Evolutionary conservation across 1,140 invertebrate genomes (phyloP).

Genomic region (Hetaerina americana): DNA sequence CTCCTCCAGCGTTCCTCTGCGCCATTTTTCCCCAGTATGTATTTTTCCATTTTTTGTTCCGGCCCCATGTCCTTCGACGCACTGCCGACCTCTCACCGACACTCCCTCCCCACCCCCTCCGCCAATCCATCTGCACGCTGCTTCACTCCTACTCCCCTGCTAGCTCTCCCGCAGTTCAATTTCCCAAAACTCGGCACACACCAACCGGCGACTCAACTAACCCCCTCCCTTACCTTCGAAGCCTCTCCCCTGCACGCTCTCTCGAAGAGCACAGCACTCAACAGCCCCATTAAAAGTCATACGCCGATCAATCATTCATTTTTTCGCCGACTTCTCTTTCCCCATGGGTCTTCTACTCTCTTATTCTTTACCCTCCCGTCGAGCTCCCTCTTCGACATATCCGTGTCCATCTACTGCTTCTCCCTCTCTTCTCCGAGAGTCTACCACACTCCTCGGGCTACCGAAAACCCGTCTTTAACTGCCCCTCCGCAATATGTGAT

Average conservation of each 20-base stretch:
- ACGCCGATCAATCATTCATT: not conserved
- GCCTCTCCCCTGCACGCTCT: not conserved
- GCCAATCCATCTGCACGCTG: not conserved
- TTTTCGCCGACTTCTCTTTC: not conserved
- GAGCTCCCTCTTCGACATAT: not conserved
- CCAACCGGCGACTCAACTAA: not conserved
- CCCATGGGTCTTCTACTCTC: not conserved
- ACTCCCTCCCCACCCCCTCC: too few relatives aligned
- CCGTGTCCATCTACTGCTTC: not conserved
- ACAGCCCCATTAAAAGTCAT: not conserved
- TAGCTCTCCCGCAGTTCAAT: too few relatives aligned
- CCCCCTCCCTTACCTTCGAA: not conserved
- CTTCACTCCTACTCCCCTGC: not conserved
- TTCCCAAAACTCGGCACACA: too few relatives aligned
- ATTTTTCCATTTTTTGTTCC: too few relatives aligned
- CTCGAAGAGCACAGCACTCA: not conserved
- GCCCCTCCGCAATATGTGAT: too few relatives aligned
- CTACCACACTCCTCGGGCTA: too few relatives aligned
- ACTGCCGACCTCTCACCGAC: too few relatives aligned
- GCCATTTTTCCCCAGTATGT: too few relatives aligned
- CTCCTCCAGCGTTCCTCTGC: too few relatives aligned
- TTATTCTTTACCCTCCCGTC: not conserved
- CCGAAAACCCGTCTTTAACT: too few relatives aligned
- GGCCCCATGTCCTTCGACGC: too few relatives aligned
- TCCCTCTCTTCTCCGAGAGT: not conserved